Evolutionary conservation across 2,888 invertebrate genomes (phyloP).

Genomic region (Seladonia tumulorum): DNA sequence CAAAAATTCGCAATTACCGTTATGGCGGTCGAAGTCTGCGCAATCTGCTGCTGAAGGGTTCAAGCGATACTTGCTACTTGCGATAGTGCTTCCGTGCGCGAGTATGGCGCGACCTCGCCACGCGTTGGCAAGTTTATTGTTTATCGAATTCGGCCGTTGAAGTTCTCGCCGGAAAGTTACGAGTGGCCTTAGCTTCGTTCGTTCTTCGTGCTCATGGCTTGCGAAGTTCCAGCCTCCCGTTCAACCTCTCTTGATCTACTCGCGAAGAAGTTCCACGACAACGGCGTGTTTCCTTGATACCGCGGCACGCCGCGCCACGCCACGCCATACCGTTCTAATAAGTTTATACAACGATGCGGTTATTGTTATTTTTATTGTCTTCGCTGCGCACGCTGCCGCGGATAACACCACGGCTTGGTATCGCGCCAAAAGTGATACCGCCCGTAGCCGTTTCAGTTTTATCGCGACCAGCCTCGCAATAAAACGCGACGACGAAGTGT

Average conservation of each 20-base stretch:
- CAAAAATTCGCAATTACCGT: slow-evolving; percentile 1
- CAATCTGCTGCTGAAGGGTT: background rate
- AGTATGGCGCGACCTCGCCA: slow-evolving; percentile 4
- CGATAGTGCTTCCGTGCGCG: background rate
- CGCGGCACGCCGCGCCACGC: background rate
- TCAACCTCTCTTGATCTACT: background rate
- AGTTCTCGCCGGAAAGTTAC: slow-evolving; percentile 42
- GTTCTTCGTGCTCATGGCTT: slow-evolving; percentile 21
- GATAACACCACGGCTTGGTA: slow-evolving; percentile 25
- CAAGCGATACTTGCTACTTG: background rate
- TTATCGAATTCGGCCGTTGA: slow-evolving; percentile 35
- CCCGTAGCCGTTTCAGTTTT: slow-evolving; percentile 20
- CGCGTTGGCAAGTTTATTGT: slow-evolving; percentile 46
- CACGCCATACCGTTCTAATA: slow-evolving; percentile 14
- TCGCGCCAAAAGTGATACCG: slow-evolving; percentile 23
- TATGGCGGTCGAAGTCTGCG: slow-evolving; percentile 1
- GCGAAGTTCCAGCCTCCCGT: background rate
- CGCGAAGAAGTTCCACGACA: background rate
- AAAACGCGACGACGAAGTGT: slow-evolving; percentile 7
- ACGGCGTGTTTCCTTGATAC: background rate
- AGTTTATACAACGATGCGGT: slow-evolving; percentile 16
- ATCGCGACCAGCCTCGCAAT: slow-evolving; percentile 11
- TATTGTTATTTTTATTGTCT: slow-evolving; percentile 34
- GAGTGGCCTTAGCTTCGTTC: background rate
- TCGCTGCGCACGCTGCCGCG: background rate